A percentile compares a stretch with the other conserved stretches of the same genome.
Conservation (phyloP, 2,113 vertebrate species). For the Heteronetta atricapilla region DNA sequence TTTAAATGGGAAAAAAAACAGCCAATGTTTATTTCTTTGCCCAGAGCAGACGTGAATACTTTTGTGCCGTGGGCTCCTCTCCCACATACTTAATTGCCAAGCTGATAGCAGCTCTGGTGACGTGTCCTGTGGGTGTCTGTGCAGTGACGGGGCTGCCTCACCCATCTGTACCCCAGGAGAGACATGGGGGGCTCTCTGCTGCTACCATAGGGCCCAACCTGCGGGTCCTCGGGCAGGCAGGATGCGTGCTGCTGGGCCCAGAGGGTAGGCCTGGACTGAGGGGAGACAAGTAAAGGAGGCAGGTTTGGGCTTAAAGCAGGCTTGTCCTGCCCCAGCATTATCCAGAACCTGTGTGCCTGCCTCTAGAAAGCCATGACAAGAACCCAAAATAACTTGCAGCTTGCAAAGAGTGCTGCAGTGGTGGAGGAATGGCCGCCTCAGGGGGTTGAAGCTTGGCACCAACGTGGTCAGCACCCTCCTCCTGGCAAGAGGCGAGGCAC, state of each 20-base stretch:
- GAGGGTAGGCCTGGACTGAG: fast-evolving
- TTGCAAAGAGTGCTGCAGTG: fast-evolving
- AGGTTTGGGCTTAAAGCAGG: neutral
- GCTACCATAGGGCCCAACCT: fast-evolving
- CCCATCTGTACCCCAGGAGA: fast-evolving
- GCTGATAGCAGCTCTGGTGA: no score
- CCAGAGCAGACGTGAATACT: neutral
- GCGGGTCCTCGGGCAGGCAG: neutral
- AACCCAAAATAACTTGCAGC: fast-evolving
- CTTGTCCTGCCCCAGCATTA: no score
- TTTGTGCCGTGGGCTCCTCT: neutral
- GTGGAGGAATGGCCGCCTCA: fast-evolving
- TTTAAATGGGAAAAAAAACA: neutral
- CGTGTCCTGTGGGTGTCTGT: no score
- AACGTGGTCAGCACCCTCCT: fast-evolving
- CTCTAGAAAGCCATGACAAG: fast-evolving
- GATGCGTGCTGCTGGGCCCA: fast-evolving
- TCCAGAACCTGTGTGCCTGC: neutral
- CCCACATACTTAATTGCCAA: neutral
- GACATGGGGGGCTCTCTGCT: fast-evolving
- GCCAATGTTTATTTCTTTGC: neutral
- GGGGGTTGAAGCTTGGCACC: neutral
- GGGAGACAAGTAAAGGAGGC: neutral
- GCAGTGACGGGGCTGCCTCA: neutral
- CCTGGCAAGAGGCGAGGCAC: fast-evolving